Conservation (phyloP, 2,797 vertebrate species). For the Tragopan temminckii region DNA sequence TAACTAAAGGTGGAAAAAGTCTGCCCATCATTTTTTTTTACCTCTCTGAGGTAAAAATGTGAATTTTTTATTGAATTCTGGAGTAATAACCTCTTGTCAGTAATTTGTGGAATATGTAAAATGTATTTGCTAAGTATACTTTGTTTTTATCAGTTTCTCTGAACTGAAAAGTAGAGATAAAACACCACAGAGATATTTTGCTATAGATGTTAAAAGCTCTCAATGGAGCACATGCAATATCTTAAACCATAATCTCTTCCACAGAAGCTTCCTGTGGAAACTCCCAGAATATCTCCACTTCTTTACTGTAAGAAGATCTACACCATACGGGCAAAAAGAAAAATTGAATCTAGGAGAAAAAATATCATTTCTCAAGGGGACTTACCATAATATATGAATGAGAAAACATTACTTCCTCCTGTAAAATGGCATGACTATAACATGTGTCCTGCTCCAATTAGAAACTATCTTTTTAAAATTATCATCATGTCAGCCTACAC, state of each 20-base stretch:
- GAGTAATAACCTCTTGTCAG: background rate
- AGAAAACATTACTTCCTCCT: slow-evolving; percentile 43
- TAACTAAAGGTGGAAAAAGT: background rate
- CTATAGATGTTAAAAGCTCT: slow-evolving; percentile 27
- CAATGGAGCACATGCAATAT: background rate
- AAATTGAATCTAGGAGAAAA: slow-evolving; percentile 29
- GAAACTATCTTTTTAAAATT: slow-evolving; percentile 55
- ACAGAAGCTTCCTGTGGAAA: slow-evolving; percentile 38
- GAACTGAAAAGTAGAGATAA: slow-evolving; percentile 33
- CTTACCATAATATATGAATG: slow-evolving; percentile 9
- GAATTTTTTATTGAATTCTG: background rate
- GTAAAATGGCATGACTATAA: slow-evolving; percentile 43
- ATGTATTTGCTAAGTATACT: slow-evolving; percentile 14
- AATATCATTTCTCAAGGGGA: slow-evolving; percentile 5
- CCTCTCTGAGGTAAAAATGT: background rate
- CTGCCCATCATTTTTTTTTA: background rate
- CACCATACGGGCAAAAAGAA: background rate
- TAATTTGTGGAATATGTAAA: background rate
- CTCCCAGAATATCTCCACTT: slow-evolving; percentile 13
- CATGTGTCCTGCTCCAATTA: slow-evolving; percentile 65
- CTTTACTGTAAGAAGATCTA: slow-evolving; percentile 24
- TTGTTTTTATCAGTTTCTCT: slow-evolving; percentile 18
- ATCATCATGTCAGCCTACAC: slow-evolving; percentile 40
- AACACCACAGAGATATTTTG: slow-evolving; percentile 22
- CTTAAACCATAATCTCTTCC: slow-evolving; percentile 28